Percentiles rank a stretch among this genome's conserved stretches.
phyloP scores from a whole-genome alignment of 37 sponge, comb jelly and placozoan genomes.

The Aphrocallistes beatrix region DNA sequence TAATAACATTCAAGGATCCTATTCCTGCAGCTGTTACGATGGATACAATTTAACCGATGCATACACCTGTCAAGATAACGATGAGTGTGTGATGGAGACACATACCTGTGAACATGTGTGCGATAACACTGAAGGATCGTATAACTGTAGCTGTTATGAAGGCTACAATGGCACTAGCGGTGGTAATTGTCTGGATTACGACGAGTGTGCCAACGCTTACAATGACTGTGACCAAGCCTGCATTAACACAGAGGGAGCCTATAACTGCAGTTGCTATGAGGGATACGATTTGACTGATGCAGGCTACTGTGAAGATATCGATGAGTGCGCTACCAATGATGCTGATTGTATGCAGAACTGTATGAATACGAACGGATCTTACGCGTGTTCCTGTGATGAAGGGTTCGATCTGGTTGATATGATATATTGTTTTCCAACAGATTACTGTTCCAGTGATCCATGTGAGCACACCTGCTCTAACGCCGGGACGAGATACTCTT shows the following conservation, averaged over 20 bases:
- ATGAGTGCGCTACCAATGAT: background rate
- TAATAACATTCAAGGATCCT: background rate
- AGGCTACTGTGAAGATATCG: background rate
- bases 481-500: no score
- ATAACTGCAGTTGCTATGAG: background rate
- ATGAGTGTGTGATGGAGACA: background rate
- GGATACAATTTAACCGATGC: background rate
- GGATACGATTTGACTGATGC: background rate
- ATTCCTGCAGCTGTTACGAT: background rate
- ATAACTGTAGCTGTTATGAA: background rate
- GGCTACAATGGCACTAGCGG: background rate
- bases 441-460: no score
- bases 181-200: background rate
- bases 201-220: background rate
- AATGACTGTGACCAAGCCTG: background rate
- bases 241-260: background rate
- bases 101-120: background rate
- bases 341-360: background rate
- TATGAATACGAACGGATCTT: background rate
- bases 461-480: no score
- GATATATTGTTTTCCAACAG: no score
- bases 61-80: background rate
- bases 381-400: background rate
- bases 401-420: no score
- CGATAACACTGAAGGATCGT: background rate